Conservation (phyloP, 2,113 vertebrate genomes). For the Cacatua alba region DNA sequence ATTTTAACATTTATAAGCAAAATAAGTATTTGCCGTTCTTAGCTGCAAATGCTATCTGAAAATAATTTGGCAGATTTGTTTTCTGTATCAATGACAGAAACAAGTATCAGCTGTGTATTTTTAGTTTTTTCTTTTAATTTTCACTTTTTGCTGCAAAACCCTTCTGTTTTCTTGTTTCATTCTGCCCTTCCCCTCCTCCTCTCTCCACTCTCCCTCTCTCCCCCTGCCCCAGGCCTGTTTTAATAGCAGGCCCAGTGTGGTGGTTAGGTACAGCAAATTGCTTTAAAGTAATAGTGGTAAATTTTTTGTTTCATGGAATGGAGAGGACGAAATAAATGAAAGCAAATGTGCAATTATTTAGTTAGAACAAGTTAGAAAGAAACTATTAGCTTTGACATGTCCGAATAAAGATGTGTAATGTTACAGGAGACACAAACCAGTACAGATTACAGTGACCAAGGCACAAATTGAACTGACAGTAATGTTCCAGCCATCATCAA, state of each 20-base stretch:
- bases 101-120: neutral
- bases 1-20: neutral
- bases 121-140: neutral
- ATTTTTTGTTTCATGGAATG: neutral
- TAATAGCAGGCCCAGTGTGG: neutral
- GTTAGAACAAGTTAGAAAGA: neutral
- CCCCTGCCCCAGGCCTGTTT: neutral
- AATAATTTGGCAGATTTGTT: neutral
- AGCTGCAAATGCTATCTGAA: neutral
- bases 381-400: neutral
- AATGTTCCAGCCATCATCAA: neutral
- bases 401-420: neutral
- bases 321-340: neutral
- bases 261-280: neutral
- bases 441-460: neutral
- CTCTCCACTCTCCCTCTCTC: fast-evolving
- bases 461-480: neutral
- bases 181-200: fast-evolving
- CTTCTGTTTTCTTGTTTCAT: neutral
- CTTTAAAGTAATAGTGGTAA: neutral
- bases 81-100: neutral
- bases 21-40: neutral
- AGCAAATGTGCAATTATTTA: neutral
- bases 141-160: neutral
- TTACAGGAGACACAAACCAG: neutral